These are phyloP conservation scores for Calcarius lapponicus DNA, from an alignment of 2,797 vertebrate species.

Conservation along the genomic window DNA sequence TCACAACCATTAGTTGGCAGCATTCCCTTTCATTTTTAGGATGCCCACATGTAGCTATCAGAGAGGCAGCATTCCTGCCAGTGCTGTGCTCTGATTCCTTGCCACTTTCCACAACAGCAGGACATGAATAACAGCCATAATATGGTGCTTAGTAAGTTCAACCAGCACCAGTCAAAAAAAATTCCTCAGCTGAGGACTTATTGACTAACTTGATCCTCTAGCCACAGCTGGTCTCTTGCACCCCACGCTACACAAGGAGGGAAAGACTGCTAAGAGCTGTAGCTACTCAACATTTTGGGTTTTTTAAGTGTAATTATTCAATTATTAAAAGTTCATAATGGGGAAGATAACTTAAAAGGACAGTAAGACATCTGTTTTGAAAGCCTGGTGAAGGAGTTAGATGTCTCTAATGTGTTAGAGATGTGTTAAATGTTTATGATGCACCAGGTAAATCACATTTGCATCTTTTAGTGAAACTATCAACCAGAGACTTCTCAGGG, in stretches of 20 bases:
- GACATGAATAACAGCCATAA: neutral
- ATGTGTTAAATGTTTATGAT: neutral
- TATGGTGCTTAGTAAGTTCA: neutral
- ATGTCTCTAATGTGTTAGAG: neutral
- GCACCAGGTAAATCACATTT: neutral
- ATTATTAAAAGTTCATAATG: neutral
- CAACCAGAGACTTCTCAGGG: neutral
- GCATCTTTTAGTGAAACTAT: neutral
- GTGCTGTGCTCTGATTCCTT: neutral
- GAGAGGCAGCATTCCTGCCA: neutral
- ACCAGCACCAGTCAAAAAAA: neutral
- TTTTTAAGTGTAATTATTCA: neutral
- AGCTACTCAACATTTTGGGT: neutral
- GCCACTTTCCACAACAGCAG: neutral
- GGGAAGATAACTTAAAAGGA: neutral
- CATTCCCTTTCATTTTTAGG: neutral
- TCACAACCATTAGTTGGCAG: neutral
- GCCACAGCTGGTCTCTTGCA: neutral
- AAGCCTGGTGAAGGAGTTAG: neutral
- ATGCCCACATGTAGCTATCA: neutral
- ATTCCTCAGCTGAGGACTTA: neutral
- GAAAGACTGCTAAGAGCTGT: neutral
- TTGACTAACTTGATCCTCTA: neutral
- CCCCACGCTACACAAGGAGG: fast-evolving
- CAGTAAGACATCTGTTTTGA: neutral